phyloP scores from a whole-genome alignment of 2,888 invertebrate species.

The Limnephilus rhombicus region DNA sequence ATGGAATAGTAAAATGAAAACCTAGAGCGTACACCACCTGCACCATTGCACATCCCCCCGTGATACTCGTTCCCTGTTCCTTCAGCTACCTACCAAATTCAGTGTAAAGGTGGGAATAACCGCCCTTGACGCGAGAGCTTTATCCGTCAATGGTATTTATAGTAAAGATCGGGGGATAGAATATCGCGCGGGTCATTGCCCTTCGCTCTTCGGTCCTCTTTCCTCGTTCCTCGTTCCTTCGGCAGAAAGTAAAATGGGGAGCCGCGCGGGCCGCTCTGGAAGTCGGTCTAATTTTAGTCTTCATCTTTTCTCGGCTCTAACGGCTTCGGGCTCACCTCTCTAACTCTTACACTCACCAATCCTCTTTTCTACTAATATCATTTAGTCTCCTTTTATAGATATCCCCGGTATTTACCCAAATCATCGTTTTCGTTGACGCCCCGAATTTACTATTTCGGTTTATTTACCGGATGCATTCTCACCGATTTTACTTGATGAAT shows the following conservation, averaged over 20 bases:
- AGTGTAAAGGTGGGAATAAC: background rate
- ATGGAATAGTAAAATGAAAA: background rate
- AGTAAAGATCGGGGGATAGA: conserved; percentile 22
- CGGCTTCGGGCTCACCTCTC: background rate
- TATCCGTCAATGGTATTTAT: background rate
- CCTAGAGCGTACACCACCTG: background rate
- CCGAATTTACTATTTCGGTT: background rate
- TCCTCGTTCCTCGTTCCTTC: background rate
- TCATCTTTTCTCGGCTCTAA: background rate
- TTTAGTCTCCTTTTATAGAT: background rate
- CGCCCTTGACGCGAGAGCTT: background rate
- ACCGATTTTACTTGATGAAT: background rate
- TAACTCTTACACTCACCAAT: background rate
- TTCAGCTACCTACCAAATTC: background rate
- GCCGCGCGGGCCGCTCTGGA: background rate
- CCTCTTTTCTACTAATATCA: background rate
- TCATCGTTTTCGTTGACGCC: background rate
- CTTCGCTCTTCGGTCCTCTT: background rate
- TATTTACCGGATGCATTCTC: background rate
- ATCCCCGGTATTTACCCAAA: background rate
- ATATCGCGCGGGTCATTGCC: conserved; percentile 27
- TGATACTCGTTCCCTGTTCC: background rate
- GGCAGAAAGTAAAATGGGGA: conserved; percentile 5
- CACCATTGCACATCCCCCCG: background rate
- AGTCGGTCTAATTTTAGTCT: background rate